Base-by-base conservation (phyloP, 2,888 invertebrate genomes). In the Frankliniella fusca region DNA sequence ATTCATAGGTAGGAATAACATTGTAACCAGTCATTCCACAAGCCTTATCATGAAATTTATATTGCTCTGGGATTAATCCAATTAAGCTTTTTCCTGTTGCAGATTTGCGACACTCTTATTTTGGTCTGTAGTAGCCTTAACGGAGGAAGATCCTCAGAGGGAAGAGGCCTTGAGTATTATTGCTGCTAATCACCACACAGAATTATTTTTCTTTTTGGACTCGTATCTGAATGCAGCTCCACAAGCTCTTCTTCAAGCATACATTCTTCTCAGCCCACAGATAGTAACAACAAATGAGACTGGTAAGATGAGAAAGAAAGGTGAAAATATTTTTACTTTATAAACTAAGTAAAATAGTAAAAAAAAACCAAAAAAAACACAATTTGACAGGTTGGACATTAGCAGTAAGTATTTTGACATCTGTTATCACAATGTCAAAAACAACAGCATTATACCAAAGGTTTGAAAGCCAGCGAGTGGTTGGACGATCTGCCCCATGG, bases 181-280 rank as follows among this genome's bases (percentile, higher is more conserved):
- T 9, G 90, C 91, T 38, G 90, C 91, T 82, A 92, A 93, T 0
- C 92, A 93, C 38, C 91, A 92, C n/a, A 90, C 93, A 84, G 94
- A 95, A 86, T 88, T 95, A 54, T 95, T 94, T 86, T 90, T 94
- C 82, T 93, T 95, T 85, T 89, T 95, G 18, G 94, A 95, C 87
- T 93, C 94, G 2, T 95, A 94, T 88, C 89, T 94, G 15, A 95
- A 95, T 86, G 92, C 94, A 3, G 93, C 93, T 0, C 95, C 95
- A 0, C 93, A 94, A 87, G 91, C 93, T 76, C 87, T 93, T 49
- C 89, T 93, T 85, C 94, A 90, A 87, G 90, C 90, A 27, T 92
- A 92, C 86, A 89, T 94, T 85, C 89, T 95, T 87, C 89, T 84
- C n/a, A 79, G 92, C 82, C 70, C 70, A 76, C 70, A 27, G 12